Conservation (phyloP, 2,797 vertebrate species). For the Buphagus erythrorhynchus region DNA sequence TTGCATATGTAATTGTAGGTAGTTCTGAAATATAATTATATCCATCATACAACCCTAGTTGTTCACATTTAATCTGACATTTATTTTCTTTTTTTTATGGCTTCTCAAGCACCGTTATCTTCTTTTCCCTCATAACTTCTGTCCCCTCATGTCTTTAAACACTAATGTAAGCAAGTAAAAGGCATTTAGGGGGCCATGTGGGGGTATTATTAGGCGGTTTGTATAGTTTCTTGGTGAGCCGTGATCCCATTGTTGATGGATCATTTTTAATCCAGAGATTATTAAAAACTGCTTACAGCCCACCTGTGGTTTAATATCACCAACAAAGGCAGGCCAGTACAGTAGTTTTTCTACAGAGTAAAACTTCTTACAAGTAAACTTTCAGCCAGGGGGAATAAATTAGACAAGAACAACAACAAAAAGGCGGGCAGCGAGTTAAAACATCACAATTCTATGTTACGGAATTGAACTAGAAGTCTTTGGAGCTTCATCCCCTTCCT, state of each 20-base stretch:
- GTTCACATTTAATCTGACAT: neutral
- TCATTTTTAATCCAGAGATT: neutral
- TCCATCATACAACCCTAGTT: neutral
- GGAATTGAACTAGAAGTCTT: constrained; percentile 35
- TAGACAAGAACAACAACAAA: neutral
- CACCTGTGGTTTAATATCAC: neutral
- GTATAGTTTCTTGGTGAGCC: neutral
- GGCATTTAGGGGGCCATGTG: neutral
- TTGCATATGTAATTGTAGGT: neutral
- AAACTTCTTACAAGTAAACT: neutral
- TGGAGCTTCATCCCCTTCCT: neutral
- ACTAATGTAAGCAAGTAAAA: neutral
- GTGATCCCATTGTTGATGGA: neutral
- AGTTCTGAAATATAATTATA: neutral
- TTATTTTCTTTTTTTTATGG: neutral
- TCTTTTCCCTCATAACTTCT: neutral
- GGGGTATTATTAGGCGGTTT: neutral
- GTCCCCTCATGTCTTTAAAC: neutral
- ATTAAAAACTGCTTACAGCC: neutral
- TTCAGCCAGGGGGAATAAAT: neutral
- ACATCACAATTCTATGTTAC: neutral
- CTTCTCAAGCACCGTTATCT: neutral
- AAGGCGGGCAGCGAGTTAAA: neutral
- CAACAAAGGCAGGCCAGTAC: neutral
- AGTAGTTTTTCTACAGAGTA: neutral